These are phyloP conservation scores for Apocheima hispidaria DNA, from an alignment of 2,888 invertebrate species.

Conservation along the genomic window DNA sequence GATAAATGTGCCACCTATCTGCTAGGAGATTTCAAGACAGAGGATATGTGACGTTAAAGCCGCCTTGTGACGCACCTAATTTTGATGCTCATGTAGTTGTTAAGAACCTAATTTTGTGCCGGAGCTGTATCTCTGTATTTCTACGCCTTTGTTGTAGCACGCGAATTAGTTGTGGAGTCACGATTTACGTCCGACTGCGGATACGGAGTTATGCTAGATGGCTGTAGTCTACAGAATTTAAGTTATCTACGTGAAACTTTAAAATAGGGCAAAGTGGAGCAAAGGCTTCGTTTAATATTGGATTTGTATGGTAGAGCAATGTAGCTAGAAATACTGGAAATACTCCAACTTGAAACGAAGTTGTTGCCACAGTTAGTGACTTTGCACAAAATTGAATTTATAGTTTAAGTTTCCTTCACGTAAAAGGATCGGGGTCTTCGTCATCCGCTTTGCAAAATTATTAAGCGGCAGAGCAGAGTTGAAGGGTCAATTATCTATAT, in stretches of 20 bases:
- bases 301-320: background rate
- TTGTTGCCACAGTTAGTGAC: background rate
- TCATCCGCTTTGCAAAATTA: background rate
- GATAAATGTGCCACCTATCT: no score
- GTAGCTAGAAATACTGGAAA: background rate
- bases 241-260: slow-evolving; percentile 10
- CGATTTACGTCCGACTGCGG: slow-evolving; percentile 14
- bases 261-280: slow-evolving; percentile 4
- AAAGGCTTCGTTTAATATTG: background rate
- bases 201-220: slow-evolving; percentile 7
- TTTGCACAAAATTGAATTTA: slow-evolving; percentile 4
- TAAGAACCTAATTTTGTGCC: background rate
- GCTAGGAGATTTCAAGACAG: no score
- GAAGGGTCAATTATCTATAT: slow-evolving; percentile 6
- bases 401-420: background rate
- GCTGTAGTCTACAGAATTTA: slow-evolving; percentile 2
- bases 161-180: slow-evolving; percentile 23
- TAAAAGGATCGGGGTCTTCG: slow-evolving; percentile 6
- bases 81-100: no score
- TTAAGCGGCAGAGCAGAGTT: background rate
- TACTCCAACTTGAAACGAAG: background rate
- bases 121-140: background rate
- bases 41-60: no score
- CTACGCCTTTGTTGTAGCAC: background rate
- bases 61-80: no score